phyloP scores from a whole-genome alignment of 2,113 vertebrate species.

The Melanostigma gelatinosum region DNA sequence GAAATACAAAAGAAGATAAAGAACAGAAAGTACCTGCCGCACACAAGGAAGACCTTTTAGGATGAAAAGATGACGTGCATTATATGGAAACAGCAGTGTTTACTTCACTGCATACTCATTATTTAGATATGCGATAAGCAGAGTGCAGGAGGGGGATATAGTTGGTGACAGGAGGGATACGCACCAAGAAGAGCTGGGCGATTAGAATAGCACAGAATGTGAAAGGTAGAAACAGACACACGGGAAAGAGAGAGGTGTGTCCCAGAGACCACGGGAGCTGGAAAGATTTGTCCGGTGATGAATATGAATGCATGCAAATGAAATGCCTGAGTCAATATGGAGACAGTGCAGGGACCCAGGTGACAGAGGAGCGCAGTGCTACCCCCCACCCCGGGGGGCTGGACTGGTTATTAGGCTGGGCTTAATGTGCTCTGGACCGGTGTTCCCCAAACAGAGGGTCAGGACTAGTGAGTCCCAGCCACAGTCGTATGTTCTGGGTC shows the following conservation, averaged over 20 bases:
- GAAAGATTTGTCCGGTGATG: conserved; percentile 49
- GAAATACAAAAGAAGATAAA: conserved; percentile 34
- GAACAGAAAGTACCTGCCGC: not conserved
- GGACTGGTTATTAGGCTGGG: conserved; percentile 75
- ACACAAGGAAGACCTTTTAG: conserved; percentile 17
- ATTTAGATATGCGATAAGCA: conserved; percentile 22
- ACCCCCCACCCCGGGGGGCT: conserved; percentile 64
- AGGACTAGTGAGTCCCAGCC: conserved; percentile 42
- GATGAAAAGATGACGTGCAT: conserved; percentile 10
- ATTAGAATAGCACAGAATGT: conserved; percentile 39
- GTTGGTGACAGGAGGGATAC: conserved; percentile 1
- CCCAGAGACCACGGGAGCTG: conserved; percentile 24
- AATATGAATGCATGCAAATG: conserved; percentile 75
- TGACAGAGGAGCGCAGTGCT: conserved; percentile 67
- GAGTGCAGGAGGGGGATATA: not conserved
- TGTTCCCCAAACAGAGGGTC: conserved; percentile 68
- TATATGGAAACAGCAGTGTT: conserved; percentile 16
- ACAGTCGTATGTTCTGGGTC: conserved; percentile 63
- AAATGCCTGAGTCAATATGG: conserved; percentile 74
- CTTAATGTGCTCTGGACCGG: conserved; percentile 69
- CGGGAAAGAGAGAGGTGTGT: conserved; percentile 14
- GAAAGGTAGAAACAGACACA: conserved; percentile 7
- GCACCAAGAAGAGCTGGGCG: conserved; percentile 5
- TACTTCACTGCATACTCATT: conserved; percentile 19
- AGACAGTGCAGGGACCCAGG: conserved; percentile 65